phyloP scores from a whole-genome alignment of 1,140 invertebrate genomes.

The Centruroides vittatus region DNA sequence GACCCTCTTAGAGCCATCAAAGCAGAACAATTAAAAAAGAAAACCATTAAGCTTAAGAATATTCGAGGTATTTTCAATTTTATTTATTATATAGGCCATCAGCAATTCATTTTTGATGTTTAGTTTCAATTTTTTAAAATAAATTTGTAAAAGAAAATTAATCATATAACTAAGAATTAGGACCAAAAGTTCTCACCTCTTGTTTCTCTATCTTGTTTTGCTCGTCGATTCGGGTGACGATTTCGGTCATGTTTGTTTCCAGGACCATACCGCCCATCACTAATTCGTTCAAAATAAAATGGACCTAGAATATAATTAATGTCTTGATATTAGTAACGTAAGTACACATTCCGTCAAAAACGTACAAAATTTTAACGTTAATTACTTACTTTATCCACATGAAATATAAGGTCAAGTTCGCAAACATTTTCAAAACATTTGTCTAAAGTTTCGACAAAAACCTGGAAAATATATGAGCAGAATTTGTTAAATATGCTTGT shows the following conservation, averaged over 20 bases:
- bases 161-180: too few relatives aligned
- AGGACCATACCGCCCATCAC: conserved; percentile 99
- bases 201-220: conserved; percentile 96
- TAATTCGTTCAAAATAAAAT: conserved; percentile 92
- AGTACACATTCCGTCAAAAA: too few relatives aligned
- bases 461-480: conserved; percentile 32
- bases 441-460: conserved; percentile 96
- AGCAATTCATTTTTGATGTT: too few relatives aligned
- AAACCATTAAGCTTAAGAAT: too few relatives aligned
- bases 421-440: conserved; percentile 99
- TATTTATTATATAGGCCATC: too few relatives aligned
- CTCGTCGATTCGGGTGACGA: conserved; percentile 87
- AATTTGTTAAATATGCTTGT: too few relatives aligned
- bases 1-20: too few relatives aligned
- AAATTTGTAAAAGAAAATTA: too few relatives aligned
- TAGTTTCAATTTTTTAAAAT: too few relatives aligned
- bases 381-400: conserved; percentile 75
- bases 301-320: conserved; percentile 44
- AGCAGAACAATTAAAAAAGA: too few relatives aligned
- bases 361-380: neutral
- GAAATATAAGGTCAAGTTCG: conserved; percentile 97
- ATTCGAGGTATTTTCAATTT: too few relatives aligned
- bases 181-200: conserved; percentile 45
- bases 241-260: conserved; percentile 99
- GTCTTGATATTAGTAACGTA: too few relatives aligned